Evolutionary conservation across 2,113 vertebrate species (phyloP), one percentile per base, ranked within the genome.

Genomic region (Phainopepla nitens): DNA sequence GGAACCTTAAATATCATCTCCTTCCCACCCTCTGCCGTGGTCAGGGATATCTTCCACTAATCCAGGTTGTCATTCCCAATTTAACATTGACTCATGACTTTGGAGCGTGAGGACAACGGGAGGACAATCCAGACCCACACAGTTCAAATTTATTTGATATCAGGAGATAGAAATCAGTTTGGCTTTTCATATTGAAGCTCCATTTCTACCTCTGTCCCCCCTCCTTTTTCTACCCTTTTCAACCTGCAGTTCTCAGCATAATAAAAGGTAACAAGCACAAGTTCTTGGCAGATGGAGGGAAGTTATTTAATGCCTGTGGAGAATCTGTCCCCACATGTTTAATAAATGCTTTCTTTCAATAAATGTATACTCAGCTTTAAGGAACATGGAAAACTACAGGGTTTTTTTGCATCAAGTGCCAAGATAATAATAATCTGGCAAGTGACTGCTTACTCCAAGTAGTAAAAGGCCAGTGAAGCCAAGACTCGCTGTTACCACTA

Each of bases 271-370:
- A 83, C 65, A 72, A 83, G 72, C 45, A n/a, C 60, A 5, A 77
- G 78, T 27, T 84, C 82, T 94, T 96, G 91, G 86, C 88, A 97
- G 84, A 78, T 7, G 39, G 31, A 95, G 44, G 64, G 4, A 82
- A 58, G 82, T 93, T 91, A 95, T 91, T 95, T 94, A 92, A 93
- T 93, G 68, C 69, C 91, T 79, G 82, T 62, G 90, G 89, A 93
- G 85, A 88, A 95, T 89, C 81, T 88, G 36, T 88, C 84, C 90
- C 90, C 86, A n/a, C 77, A 75, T 81, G 86, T 84, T 97, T 90
- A 90, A 96, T 96, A 94, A 96, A 96, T 90, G 83, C 60, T 96
- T 90, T 81, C 75, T 87, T 96, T 92, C 90, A 93, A 94, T 87
- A 92, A 87, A 87, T 91, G 89, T 90, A 29, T 19, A 23, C 69